Base-by-base conservation (phyloP, 2,888 invertebrate genomes). In the Ormyrus pomaceus region DNA sequence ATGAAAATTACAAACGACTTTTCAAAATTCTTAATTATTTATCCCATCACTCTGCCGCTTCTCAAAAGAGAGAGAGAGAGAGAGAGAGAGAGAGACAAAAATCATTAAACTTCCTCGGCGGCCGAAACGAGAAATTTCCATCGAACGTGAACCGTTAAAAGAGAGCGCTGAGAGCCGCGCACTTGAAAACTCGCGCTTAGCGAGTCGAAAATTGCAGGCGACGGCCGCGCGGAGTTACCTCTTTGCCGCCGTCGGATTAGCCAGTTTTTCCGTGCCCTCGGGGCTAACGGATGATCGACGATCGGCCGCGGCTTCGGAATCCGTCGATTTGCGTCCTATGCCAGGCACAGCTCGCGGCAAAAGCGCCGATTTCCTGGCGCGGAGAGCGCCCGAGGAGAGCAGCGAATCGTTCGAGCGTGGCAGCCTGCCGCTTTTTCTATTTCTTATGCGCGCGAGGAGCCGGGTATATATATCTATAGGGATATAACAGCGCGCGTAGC, bases 271-370 rank as follows among this genome's bases (percentile, higher is more conserved):
- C 48, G 6, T n/a, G 56, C 11, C 13, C n/a, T 7, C 5, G 50
- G 19, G 13, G 51, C 55, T 46, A 72, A 66, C 64, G 71, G 61
- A 73, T 65, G 66, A 50, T 61, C 68, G 64, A 71, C 70, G n/a
- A 66, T 68, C 50, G 3, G 55, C 46, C 10, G 9, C 13, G 48
- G 46, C 13, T 8, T 13, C 59, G 59, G 59, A 59, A 59, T 59
- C 19, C 34, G 19, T 59, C 59, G 59, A 59, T 59, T 59, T 19
- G 7, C 19, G 34, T 19, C 56, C 56, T 2, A 0, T 11, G 2
- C n/a, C n/a, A 53, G 7, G 7, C 53, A 2, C 53, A 2, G 10
- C 53, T 9, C 53, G 9, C 53, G n/a, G 56, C 56, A 56, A 56
- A 56, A 56, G 62, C 62, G 34, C 56, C 56, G 58, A 70, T 70